A percentile compares a stretch with the other conserved stretches of the same genome.
Evolutionary conservation across 2,888 invertebrate species (phyloP).

Genomic region (Dyspetes luteomarginatus): DNA sequence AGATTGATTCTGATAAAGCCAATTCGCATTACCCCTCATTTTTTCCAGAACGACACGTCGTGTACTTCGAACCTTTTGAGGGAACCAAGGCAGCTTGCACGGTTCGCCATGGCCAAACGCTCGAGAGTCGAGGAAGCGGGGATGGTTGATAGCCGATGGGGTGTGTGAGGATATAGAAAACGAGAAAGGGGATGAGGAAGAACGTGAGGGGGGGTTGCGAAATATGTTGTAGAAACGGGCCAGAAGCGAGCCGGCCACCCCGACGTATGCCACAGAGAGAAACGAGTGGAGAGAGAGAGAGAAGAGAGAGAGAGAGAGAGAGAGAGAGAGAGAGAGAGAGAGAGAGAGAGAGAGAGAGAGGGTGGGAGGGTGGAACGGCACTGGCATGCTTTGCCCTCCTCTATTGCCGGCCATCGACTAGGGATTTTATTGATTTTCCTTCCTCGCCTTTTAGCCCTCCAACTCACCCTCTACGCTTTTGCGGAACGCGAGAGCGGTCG

Average conservation of each 20-base stretch:
- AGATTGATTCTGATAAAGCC: no score
- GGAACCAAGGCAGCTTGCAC: conserved; percentile 21
- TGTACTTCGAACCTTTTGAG: conserved; percentile 18
- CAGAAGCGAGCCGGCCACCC: conserved; percentile 69
- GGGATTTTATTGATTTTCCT: conserved; percentile 82
- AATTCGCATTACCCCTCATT: no score
- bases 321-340: conserved; percentile 17
- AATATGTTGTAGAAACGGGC: conserved; percentile 80
- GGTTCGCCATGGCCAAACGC: conserved; percentile 63
- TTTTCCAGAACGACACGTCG: neutral
- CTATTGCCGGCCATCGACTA: conserved; percentile 77
- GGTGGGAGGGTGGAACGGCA: conserved; percentile 7
- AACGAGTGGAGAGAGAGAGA: conserved; percentile 36
- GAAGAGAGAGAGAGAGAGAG: neutral
- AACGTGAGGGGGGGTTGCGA: conserved; percentile 74
- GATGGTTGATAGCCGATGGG: no score
- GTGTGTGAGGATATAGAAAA: conserved; percentile 27
- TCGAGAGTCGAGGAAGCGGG: no score
- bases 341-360: neutral
- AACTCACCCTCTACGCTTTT: conserved; percentile 57
- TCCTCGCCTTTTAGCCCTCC: conserved; percentile 65
- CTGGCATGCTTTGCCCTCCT: conserved; percentile 52
- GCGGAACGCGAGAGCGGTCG: conserved; percentile 65
- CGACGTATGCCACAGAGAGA: conserved; percentile 78
- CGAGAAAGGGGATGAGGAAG: conserved; percentile 51